Base-by-base conservation (phyloP, 1,140 invertebrate species). In the Tetraneura akinire region DNA sequence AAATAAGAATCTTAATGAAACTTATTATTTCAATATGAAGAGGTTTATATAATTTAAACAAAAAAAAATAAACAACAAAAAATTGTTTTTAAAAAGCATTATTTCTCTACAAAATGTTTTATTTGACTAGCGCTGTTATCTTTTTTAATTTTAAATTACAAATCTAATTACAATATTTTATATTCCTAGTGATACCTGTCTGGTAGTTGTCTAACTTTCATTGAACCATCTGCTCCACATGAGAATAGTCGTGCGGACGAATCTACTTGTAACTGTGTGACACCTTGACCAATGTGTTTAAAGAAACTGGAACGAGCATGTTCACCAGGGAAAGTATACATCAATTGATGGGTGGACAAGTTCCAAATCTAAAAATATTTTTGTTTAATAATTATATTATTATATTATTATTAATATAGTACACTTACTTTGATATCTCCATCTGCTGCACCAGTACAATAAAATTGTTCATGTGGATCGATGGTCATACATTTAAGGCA, bases 161-260 rank as follows among this genome's bases (percentile, higher is more conserved):
- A 71, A 71, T 71, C 21, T 21, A 37, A 57, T 32, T 78, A 55
- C 18, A 60, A 78, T 9, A 3, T 14, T n/a, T 53, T 29, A 45
- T 5, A 29, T 78, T 3, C 37, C 21, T 47, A 78, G 42, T 78
- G 74, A 78, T 78, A 78, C 55, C 81, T 80, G n/a, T 81, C 81
- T 11, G 81, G 81, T 26, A 81, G 45, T 26, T 81, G 76, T 62
- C 81, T 62, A 14, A 81, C 81, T 80, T 99, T 99, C 91, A 99
- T 95, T 57, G 96, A 98, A 82, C 97, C 97, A 88, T 99, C 98
- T 49, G 96, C 96, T 78, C 98, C 98, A 86, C 97, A 99, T 1
- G 97, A 99, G 87, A 97, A 99, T 82, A 99, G 87, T 80, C 97
- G 90, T 8, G 91, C 91, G 80, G 90, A 90, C 26, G 91, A 89